phyloP scores from a whole-genome alignment of 2,888 invertebrate genomes.

The Tinea trinotella region DNA sequence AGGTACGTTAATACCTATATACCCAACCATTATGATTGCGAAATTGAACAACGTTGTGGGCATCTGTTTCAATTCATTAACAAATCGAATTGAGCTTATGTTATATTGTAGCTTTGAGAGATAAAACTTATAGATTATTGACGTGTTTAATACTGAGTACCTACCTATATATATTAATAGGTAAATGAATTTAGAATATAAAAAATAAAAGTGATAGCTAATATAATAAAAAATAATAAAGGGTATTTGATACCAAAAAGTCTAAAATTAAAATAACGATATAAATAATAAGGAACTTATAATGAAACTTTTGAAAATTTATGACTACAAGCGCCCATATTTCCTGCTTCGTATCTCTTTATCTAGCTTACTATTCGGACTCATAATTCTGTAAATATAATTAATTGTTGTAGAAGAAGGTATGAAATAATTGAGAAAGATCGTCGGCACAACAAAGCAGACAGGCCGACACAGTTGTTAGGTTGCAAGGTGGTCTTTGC shows the following conservation, averaged over 20 bases:
- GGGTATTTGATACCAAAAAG: no score
- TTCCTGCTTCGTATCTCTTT: conserved; percentile 11
- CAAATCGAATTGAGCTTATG: conserved; percentile 12
- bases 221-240: no score
- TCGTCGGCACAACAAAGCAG: conserved; percentile 52
- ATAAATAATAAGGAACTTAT: not conserved
- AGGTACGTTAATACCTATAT: not conserved
- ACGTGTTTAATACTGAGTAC: conserved; percentile 5
- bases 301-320: not conserved
- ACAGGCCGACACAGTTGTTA: conserved; percentile 45
- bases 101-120: conserved; percentile 6
- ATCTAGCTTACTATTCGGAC: conserved; percentile 41
- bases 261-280: not conserved
- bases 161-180: no score
- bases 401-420: conserved; percentile 42
- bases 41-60: conserved; percentile 10
- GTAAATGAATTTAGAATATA: no score
- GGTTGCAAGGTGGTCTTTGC: conserved; percentile 45
- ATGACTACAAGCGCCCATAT: not conserved
- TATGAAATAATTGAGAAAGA: conserved; percentile 34
- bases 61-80: conserved; percentile 15
- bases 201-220: no score
- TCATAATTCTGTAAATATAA: conserved; percentile 47
- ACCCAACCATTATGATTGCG: conserved; percentile 2
- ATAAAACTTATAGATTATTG: conserved; percentile 15